These are phyloP conservation scores for Synergus gifuensis DNA, from an alignment of 2,888 invertebrate species.

Conservation along the genomic window DNA sequence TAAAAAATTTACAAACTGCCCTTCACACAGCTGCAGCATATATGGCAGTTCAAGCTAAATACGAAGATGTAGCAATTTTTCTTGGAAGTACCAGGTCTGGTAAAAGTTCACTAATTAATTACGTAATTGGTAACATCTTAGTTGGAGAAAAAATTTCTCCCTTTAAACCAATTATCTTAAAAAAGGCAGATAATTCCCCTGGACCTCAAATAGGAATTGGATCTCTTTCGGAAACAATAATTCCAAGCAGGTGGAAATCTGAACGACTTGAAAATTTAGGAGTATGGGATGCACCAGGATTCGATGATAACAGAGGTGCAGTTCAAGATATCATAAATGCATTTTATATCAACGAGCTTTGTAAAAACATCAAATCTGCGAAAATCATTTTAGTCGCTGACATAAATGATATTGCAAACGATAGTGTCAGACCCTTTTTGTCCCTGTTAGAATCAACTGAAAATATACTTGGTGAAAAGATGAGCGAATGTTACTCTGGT, in stretches of 20 bases:
- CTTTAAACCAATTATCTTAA: neutral
- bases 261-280: neutral
- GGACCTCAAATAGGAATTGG: slow-evolving; percentile 32
- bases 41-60: neutral
- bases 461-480: no score
- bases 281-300: slow-evolving; percentile 30
- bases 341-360: slow-evolving; percentile 10
- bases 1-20: neutral
- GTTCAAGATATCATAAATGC: slow-evolving; percentile 30
- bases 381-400: neutral
- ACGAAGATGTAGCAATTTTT: neutral
- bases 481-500: no score
- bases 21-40: slow-evolving; percentile 3
- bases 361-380: neutral
- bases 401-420: no score
- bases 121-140: slow-evolving; percentile 8
- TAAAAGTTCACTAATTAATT: slow-evolving; percentile 30
- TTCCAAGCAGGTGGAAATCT: slow-evolving; percentile 31
- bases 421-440: no score
- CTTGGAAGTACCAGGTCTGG: slow-evolving; percentile 7
- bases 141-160: neutral
- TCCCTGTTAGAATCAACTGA: no score
- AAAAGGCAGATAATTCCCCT: slow-evolving; percentile 12
- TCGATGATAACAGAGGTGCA: slow-evolving; percentile 14
- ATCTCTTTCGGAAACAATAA: slow-evolving; percentile 7